Conservation (phyloP, 2,797 vertebrate genomes). For the Hirundo rustica region DNA sequence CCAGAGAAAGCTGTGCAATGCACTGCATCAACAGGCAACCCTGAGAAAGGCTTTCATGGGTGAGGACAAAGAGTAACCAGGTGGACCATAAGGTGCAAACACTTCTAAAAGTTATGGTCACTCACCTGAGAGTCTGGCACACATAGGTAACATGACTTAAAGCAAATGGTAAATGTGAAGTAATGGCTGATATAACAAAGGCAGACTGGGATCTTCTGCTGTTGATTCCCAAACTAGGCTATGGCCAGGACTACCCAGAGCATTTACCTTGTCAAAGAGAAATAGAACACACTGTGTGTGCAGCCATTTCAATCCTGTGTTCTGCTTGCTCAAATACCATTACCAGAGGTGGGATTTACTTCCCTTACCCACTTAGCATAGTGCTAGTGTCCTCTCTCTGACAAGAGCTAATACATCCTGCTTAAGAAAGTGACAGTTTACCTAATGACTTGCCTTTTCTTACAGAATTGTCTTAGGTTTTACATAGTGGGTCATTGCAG, state of each 20-base stretch:
- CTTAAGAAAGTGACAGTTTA: not conserved
- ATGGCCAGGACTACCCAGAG: not conserved
- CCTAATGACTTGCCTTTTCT: not conserved
- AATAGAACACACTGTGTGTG: fast-evolving
- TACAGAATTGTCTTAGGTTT: not conserved
- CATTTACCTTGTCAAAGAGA: not conserved
- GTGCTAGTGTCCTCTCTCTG: not conserved
- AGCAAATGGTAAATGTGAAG: not conserved
- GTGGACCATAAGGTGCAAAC: not conserved
- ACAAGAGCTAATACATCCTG: not conserved
- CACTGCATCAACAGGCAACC: not conserved
- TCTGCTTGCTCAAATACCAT: not conserved
- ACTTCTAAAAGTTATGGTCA: fast-evolving
- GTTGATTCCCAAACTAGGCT: not conserved
- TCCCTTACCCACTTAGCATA: not conserved
- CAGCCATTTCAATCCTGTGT: not conserved
- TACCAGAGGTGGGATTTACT: not conserved
- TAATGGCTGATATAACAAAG: not conserved
- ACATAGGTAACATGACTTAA: not conserved
- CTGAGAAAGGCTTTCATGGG: not conserved
- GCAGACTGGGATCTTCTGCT: not conserved
- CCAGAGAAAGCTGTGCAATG: not conserved
- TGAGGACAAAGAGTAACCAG: not conserved
- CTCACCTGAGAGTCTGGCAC: not conserved
- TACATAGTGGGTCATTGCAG: fast-evolving